These are phyloP conservation scores for Hydrophis major DNA, from an alignment of 2,797 vertebrate genomes.

Conservation along the genomic window DNA sequence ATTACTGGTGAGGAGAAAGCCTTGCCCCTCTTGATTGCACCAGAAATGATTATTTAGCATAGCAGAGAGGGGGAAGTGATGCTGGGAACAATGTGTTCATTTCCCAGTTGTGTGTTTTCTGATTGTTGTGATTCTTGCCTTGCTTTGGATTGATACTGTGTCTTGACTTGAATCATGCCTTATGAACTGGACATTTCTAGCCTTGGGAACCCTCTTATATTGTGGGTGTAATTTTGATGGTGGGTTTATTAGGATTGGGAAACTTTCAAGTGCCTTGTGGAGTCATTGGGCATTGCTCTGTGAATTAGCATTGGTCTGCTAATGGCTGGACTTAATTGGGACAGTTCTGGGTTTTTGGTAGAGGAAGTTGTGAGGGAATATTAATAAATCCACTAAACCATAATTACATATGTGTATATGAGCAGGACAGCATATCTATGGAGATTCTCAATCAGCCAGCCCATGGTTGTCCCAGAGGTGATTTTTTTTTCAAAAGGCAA, in stretches of 20 bases:
- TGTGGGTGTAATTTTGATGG: not conserved
- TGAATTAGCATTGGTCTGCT: not conserved
- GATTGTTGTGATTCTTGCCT: not conserved
- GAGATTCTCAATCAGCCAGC: not conserved
- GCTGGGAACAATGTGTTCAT: not conserved
- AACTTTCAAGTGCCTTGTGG: not conserved
- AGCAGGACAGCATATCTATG: not conserved
- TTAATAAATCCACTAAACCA: not conserved
- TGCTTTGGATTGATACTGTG: not conserved
- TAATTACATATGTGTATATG: not conserved
- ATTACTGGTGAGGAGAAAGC: not conserved
- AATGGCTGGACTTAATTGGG: not conserved
- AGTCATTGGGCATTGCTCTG: not conserved
- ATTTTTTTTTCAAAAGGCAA: not conserved
- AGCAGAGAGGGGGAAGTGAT: not conserved
- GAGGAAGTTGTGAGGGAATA: not conserved
- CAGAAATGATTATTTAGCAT: not conserved
- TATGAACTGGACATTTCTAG: not conserved
- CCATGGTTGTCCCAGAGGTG: not conserved
- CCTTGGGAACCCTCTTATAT: not conserved
- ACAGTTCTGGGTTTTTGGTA: not conserved
- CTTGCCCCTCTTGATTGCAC: not conserved
- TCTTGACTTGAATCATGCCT: not conserved
- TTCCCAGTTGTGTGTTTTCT: not conserved
- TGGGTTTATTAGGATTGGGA: not conserved